Evolutionary conservation across 2,888 invertebrate genomes (phyloP).

Genomic region (Chirona hameri): DNA sequence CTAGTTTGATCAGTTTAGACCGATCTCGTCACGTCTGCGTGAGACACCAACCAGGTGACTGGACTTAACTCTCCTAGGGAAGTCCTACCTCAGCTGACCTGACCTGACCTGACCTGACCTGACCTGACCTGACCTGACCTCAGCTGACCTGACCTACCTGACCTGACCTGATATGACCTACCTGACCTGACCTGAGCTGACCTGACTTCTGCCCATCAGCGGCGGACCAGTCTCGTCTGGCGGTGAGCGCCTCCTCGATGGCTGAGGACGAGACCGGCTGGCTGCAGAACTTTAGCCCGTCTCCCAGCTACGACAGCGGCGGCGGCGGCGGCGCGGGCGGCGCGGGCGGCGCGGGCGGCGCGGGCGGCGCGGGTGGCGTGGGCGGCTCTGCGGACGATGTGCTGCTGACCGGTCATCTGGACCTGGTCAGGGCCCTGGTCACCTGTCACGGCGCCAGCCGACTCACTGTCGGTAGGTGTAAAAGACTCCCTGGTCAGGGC

Average conservation of each 20-base stretch:
- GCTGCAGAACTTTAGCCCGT: slow-evolving; percentile 50
- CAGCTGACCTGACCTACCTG: not conserved
- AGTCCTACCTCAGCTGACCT: not conserved
- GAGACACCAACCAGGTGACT: too few relatives aligned
- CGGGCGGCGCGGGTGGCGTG: too few relatives aligned
- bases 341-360: too few relatives aligned
- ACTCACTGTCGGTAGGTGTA: slow-evolving; percentile 46
- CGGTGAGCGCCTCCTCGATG: slow-evolving; percentile 47
- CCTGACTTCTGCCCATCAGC: not conserved
- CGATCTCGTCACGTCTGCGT: too few relatives aligned
- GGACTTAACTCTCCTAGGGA: too few relatives aligned
- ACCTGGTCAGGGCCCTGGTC: slow-evolving; percentile 48
- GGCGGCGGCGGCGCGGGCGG: too few relatives aligned
- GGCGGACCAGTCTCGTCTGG: slow-evolving; percentile 45
- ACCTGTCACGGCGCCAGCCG: slow-evolving; percentile 49
- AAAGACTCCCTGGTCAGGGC: slow-evolving; percentile 48
- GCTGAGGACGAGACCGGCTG: slow-evolving; percentile 51
- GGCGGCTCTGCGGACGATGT: slow-evolving; percentile 47
- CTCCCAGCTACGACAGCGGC: slow-evolving; percentile 41
- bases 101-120: not conserved
- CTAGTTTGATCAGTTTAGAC: too few relatives aligned
- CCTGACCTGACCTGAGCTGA: not conserved
- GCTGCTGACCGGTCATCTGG: slow-evolving; percentile 51
- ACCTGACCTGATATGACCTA: too few relatives aligned
- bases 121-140: not conserved